Base-by-base conservation (phyloP, 2,888 invertebrate species). In the Timema cristinae region DNA sequence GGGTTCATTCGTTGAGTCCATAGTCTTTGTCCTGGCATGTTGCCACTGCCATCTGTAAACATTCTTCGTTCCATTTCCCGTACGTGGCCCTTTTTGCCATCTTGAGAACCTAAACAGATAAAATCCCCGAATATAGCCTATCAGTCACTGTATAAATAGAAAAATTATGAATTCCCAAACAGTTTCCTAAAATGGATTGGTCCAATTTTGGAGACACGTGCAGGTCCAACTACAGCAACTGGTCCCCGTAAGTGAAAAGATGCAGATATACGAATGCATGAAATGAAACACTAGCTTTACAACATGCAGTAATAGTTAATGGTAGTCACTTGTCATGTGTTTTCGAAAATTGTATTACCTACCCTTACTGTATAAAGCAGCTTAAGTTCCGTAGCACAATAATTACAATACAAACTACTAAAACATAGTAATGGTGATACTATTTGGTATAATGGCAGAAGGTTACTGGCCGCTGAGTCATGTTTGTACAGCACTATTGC, bases 391-490 rank as follows among this genome's bases (percentile, higher is more conserved):
- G 67, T 13, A 50, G 16, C 51, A 2, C 67, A 50, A 50, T 32
- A 67, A 67, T 67, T 50, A 67, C 52, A 67, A 67, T n/a, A n/a
- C 67, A 51, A 67, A 67, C 52, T 32, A 50, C n/a, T 6, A 32
- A 10, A 50, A 67, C 7, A 67, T 50, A 51, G 51, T 15, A 59
- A 59, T n/a, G 15, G 13, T 10, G 15, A 47, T 50, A 10, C 9
- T 67, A 4, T 50, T 67, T n/a, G 0, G 13, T 49, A 11, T 49
- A 10, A 7, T 49, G 49, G 50, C 67, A 11, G 5, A 15, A 4
- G 13, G 15, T 15, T 10, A 67, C 67, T 32, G 15, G 11, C 10
- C 67, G 48, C 8, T 9, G 67, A 4, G 6, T 2, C 7, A 32
- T 13, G 50, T 50, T 32, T 15, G 11, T 11, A 16, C 15, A 15